These are phyloP conservation scores for Tinea trinotella DNA, from an alignment of 2,888 invertebrate genomes.

Conservation along the genomic window DNA sequence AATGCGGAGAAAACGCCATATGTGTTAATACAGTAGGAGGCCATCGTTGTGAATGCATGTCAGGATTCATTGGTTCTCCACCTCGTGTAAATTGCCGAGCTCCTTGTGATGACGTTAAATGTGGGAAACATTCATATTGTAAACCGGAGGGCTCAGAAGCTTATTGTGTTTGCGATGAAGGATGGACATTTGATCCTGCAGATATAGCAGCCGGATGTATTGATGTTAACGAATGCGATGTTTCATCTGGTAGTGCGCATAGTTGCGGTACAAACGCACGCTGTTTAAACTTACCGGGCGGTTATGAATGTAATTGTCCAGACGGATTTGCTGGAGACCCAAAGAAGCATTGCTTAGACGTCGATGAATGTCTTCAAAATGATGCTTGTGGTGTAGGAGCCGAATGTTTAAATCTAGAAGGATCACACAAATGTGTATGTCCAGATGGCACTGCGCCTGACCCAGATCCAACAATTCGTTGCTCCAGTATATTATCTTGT, in stretches of 20 bases:
- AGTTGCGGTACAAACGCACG: slow-evolving; percentile 87
- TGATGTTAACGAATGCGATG: slow-evolving; percentile 93
- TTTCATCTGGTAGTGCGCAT: slow-evolving; percentile 81
- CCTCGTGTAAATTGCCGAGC: slow-evolving; percentile 87
- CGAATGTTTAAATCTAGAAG: slow-evolving; percentile 82
- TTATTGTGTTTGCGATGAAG: slow-evolving; percentile 92
- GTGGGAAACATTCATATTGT: slow-evolving; percentile 90
- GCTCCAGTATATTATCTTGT: slow-evolving; percentile 87
- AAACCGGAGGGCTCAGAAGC: slow-evolving; percentile 91
- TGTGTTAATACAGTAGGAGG: slow-evolving; percentile 88
- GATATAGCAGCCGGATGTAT: slow-evolving; percentile 92
- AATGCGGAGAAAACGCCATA: slow-evolving; percentile 82
- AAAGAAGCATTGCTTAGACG: slow-evolving; percentile 83
- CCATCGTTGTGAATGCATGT: slow-evolving; percentile 85
- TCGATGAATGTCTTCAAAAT: slow-evolving; percentile 84
- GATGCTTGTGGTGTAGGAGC: slow-evolving; percentile 87
- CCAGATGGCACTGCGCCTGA: slow-evolving; percentile 86
- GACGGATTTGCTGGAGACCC: slow-evolving; percentile 90
- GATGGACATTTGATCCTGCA: slow-evolving; percentile 92
- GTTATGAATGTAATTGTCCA: slow-evolving; percentile 86
- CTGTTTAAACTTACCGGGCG: slow-evolving; percentile 86
- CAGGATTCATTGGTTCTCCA: slow-evolving; percentile 87
- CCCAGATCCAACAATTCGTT: slow-evolving; percentile 86
- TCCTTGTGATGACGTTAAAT: slow-evolving; percentile 92
- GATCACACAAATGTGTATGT: slow-evolving; percentile 85